A percentile compares a stretch with the other conserved stretches of the same genome.
These are phyloP conservation scores for Megathymus violae DNA, from an alignment of 1,140 invertebrate genomes.

Conservation along the genomic window DNA sequence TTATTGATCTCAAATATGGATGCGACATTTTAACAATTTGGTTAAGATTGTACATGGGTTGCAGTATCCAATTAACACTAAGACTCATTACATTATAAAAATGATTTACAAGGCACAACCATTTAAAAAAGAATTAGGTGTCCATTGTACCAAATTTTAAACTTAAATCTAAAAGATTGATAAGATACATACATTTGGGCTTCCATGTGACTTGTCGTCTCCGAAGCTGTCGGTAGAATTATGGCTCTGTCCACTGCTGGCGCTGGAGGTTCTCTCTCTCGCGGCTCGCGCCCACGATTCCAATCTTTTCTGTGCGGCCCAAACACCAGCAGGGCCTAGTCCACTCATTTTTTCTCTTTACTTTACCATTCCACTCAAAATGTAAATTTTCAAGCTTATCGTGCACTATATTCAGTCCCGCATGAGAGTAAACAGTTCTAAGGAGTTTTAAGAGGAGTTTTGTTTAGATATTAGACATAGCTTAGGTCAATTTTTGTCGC, in stretches of 20 bases:
- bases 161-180: background rate
- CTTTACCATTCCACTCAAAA: constrained; percentile 40
- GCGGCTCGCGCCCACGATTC: constrained; percentile 89
- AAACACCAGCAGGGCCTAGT: constrained; percentile 87
- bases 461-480: constrained; percentile 9
- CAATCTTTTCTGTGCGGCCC: constrained; percentile 88
- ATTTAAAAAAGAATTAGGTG: no score
- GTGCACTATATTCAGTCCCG: constrained; percentile 1
- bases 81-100: no score
- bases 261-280: constrained; percentile 86
- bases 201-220: constrained; percentile 80
- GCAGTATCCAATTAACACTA: no score
- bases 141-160: no score
- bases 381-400: background rate
- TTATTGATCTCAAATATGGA: no score
- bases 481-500: constrained; percentile 50
- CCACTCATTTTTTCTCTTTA: constrained; percentile 84
- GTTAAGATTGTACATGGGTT: no score
- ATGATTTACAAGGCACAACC: no score
- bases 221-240: constrained; percentile 84
- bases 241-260: constrained; percentile 84
- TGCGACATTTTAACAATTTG: no score
- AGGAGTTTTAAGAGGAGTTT: constrained; percentile 15
- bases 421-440: background rate
- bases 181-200: constrained; percentile 70